Percentiles rank a stretch among this genome's conserved stretches.
phyloP scores from a whole-genome alignment of 2,797 vertebrate species.

The Sandelia bainsii region DNA sequence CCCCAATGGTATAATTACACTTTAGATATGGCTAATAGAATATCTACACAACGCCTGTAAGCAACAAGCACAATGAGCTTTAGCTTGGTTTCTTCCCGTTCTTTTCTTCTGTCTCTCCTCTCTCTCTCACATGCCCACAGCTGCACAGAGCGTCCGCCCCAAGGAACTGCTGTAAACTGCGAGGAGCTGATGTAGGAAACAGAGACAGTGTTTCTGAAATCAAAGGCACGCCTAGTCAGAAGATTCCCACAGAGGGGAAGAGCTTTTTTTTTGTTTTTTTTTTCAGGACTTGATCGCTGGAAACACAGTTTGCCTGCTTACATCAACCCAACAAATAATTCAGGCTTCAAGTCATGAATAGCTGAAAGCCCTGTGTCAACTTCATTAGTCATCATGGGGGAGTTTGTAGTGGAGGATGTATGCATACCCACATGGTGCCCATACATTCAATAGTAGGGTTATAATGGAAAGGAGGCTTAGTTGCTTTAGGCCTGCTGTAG shows the following conservation, averaged over 20 bases:
- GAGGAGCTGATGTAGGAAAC: constrained; percentile 79
- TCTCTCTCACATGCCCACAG: constrained; percentile 68
- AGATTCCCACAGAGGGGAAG: constrained; percentile 79
- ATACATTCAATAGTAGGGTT: constrained; percentile 55
- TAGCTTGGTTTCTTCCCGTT: constrained; percentile 63
- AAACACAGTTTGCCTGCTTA: constrained; percentile 74
- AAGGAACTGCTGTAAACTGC: constrained; percentile 73
- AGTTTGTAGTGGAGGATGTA: constrained; percentile 66
- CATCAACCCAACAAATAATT: constrained; percentile 80
- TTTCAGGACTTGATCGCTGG: constrained; percentile 56
- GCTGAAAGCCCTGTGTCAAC: constrained; percentile 81
- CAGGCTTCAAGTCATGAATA: constrained; percentile 77
- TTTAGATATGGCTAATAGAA: constrained; percentile 86
- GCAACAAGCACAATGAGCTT: constrained; percentile 80
- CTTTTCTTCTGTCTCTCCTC: constrained; percentile 41
- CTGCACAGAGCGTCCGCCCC: constrained; percentile 74
- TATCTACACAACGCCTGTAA: constrained; percentile 82
- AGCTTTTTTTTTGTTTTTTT: constrained; percentile 33
- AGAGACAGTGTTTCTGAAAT: constrained; percentile 78
- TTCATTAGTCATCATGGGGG: constrained; percentile 79
- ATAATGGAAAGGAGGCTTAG: constrained; percentile 66
- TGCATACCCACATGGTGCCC: constrained; percentile 73
- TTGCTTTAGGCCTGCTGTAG: constrained; percentile 64
- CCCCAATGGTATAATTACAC: constrained; percentile 84
- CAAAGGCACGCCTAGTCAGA: constrained; percentile 78